Base-by-base conservation (phyloP, 1,140 invertebrate species). In the Phthorimaea operculella region DNA sequence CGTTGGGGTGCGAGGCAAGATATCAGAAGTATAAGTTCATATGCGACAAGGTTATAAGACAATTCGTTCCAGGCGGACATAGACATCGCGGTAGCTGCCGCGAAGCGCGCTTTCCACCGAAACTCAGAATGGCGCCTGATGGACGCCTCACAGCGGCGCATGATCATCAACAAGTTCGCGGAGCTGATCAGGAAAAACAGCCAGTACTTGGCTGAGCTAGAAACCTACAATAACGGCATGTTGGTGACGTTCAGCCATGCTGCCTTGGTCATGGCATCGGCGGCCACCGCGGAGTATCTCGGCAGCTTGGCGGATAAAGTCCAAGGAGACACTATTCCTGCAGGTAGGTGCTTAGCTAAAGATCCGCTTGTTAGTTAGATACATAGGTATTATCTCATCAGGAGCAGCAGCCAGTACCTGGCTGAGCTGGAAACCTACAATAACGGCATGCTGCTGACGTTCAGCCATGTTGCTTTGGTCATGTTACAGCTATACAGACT, bases 301-400 rank as follows among this genome's bases (percentile, higher is more conserved):
- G 96, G 95, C 64, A 96, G 96, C 33, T 96, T 91, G 89, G 91
- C 92, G 55, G 96, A 98, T 77, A 98, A 98, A 85, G 92, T 95
- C 69, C 91, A 93, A 70, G 96, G 97, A 39, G 91, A 92, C 63
- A 96, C 94, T 6, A 93, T 98, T 68, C 95, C 96, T 21, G 86
- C 90, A 53, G 92, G 92, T 93, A 79, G n/a, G n/a, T n/a, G n/a
- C n/a, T n/a, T n/a, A n/a, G n/a, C n/a, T n/a, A n/a, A n/a, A n/a
- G n/a, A n/a, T n/a, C n/a, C n/a, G n/a, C n/a, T n/a, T n/a, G n/a
- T n/a, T n/a, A n/a, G n/a, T n/a, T n/a, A n/a, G n/a, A n/a, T n/a
- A n/a, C n/a, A n/a, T n/a, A n/a, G n/a, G n/a, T n/a, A n/a, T n/a
- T n/a, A n/a, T n/a, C 79, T 97, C 4, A 88, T 97, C 49, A 88